Evolutionary conservation across 2,888 invertebrate species (phyloP).

Genomic region (Platypus cylindrus): DNA sequence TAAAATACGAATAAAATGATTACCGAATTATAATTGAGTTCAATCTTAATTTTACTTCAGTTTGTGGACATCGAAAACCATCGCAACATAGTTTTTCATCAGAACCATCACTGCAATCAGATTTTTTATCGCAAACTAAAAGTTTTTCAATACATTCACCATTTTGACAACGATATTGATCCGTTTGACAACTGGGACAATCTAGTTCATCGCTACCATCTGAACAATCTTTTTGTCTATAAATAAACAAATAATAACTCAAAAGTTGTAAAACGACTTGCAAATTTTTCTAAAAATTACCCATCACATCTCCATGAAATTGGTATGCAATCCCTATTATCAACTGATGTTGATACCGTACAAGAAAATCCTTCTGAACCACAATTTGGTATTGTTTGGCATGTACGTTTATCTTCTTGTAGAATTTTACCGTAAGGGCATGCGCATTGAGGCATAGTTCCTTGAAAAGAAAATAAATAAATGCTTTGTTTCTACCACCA

Average conservation of each 20-base stretch:
- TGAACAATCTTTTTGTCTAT: constrained; percentile 60
- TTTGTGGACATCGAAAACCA: constrained; percentile 60
- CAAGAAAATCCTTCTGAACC: constrained; percentile 62
- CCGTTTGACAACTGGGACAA: constrained; percentile 54
- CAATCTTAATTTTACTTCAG: constrained; percentile 39
- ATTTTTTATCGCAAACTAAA: constrained; percentile 45
- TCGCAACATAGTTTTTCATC: constrained; percentile 61
- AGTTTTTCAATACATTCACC: constrained; percentile 30
- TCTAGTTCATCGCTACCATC: constrained; percentile 72
- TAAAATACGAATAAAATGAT: too few species aligned
- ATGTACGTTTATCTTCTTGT: constrained; percentile 49
- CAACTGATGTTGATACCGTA: constrained; percentile 38
- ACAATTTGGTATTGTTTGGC: constrained; percentile 56
- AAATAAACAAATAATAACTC: constrained; percentile 1
- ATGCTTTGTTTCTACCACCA: too few species aligned
- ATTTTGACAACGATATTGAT: constrained; percentile 52
- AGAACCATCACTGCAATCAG: constrained; percentile 53
- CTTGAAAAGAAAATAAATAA: too few species aligned
- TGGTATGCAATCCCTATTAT: constrained; percentile 56
- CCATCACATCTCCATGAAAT: constrained; percentile 63
- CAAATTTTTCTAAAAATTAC: constrained; percentile 4
- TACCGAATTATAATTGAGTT: too few species aligned
- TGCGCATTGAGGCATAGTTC: constrained; percentile 52
- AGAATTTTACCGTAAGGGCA: constrained; percentile 61
- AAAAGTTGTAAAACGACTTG: neutral